Base-by-base conservation (phyloP, 2,888 invertebrate species). In the Bombyx huttoni region DNA sequence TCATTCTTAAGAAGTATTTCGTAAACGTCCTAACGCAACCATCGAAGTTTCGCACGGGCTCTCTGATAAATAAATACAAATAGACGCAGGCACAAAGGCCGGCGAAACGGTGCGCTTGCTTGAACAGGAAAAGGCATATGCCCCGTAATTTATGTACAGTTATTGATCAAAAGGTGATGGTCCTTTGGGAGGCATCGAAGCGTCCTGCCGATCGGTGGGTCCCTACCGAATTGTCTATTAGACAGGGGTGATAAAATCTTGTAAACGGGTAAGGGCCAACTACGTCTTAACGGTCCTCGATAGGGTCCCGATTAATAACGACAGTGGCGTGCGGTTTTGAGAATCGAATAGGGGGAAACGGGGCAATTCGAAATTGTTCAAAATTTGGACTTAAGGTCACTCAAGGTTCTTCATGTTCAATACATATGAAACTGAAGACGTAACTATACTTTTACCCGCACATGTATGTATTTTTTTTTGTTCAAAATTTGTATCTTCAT, bases 141-240 rank as follows among this genome's bases (percentile, higher is more conserved):
- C 78, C 81, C 66, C 65, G 80, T 83, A 86, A 87, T 86, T 87
- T 86, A 84, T 86, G 81, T 87, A 88, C 86, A 87, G 81, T 85
- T 87, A 86, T 86, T 88, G 88, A 88, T 88, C 88, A 88, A 88
- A 88, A 84, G 88, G 81, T 79, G 75, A 70, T 68, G 77, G 40
- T 81, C 87, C 86, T 86, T 88, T 87, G 78, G 80, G 66, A 80
- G 67, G 73, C 87, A 86, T 68, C 75, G 77, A 76, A 73, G 78
- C 86, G 81, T 78, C 70, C 68, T 67, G 62, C 64, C 64, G 68
- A 70, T 71, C 75, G 69, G 68, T 70, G 74, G 68, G 75, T 70
- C 75, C 74, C 73, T 68, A 64, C 63, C 73, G 77, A 81, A 83
- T 81, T 81, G 82, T 80, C 78, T 74, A 75, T 78, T 78, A 78